phyloP scores from a whole-genome alignment of 2,888 invertebrate species.

The Acrobasis consociella region DNA sequence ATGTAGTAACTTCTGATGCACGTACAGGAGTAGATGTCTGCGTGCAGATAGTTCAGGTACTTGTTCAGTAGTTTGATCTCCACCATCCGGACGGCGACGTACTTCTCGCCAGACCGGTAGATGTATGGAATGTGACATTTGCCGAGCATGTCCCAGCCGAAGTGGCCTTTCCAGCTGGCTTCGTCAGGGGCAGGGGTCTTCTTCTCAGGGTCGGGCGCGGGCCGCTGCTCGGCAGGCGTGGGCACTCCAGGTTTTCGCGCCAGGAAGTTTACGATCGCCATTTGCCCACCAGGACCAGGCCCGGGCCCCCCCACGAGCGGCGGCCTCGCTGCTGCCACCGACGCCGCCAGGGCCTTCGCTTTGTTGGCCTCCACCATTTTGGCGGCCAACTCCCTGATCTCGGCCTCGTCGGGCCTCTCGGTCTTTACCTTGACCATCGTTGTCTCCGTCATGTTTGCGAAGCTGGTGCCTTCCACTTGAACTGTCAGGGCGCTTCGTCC shows the following conservation, averaged over 20 bases:
- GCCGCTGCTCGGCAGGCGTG: slow-evolving; percentile 53
- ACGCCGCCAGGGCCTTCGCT: slow-evolving; percentile 80
- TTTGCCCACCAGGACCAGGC: slow-evolving; percentile 69
- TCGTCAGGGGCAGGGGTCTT: slow-evolving; percentile 84
- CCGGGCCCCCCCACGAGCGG: slow-evolving; percentile 65
- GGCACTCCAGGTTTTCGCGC: slow-evolving; percentile 71
- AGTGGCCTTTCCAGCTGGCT: slow-evolving; percentile 90
- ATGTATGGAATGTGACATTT: slow-evolving; percentile 95
- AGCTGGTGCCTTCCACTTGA: slow-evolving; percentile 26
- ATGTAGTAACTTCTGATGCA: slow-evolving; percentile 96
- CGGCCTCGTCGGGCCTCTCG: slow-evolving; percentile 92
- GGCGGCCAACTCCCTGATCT: slow-evolving; percentile 92
- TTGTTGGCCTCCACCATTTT: slow-evolving; percentile 93
- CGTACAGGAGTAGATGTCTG: slow-evolving; percentile 95
- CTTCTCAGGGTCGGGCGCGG: slow-evolving; percentile 62
- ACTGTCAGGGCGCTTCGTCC: slow-evolving; percentile 26
- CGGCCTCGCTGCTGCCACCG: slow-evolving; percentile 77
- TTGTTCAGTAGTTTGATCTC: slow-evolving; percentile 95
- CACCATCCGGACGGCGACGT: slow-evolving; percentile 96
- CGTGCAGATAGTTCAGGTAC: slow-evolving; percentile 93
- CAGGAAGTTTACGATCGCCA: slow-evolving; percentile 85
- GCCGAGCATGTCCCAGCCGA: slow-evolving; percentile 95
- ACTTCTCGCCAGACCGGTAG: slow-evolving; percentile 91
- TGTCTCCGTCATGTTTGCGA: slow-evolving; percentile 58
- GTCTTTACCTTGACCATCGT: slow-evolving; percentile 84